Evolutionary conservation across 2,797 vertebrate genomes (phyloP), one percentile per base, ranked within the genome.

Genomic region (Ara ararauna): DNA sequence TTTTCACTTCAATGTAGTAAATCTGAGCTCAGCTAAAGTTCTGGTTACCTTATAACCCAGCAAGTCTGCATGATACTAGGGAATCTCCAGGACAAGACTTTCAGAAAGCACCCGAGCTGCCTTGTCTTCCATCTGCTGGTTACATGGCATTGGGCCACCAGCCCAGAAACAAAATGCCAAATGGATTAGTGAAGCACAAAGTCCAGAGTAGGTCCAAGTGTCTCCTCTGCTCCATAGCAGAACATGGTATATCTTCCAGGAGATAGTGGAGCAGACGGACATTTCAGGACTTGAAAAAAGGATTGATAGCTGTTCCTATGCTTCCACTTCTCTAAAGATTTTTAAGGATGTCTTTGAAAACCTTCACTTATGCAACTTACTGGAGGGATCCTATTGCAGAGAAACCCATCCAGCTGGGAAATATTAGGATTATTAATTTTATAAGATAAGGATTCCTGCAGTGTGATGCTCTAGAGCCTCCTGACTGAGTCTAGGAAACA

Each of bases 61-160:
- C 4, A 50, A 17, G 1, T 0, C 4, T 53, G 4, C 2, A 1
- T 67, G 6, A 15, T 66, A 30, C 19, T 42, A 32, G 4, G 11
- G 13, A 3, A 42, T 34, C 6, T 71, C 12, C 11, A 40, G 36
- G 4, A 21, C 5, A 45, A 80, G 24, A 34, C 5, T 18, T 72
- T 56, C 64, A 68, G 26, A 45, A 82, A 61, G 7, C 27, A 44
- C 29, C 20, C 68, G 64, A 72, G 19, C 7, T 60, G 8, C 20
- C 4, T 14, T 42, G 10, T 45, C 29, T 62, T 73, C 17, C 12
- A 5, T 66, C 72, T 66, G 6, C 22, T 73, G 30, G 10, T 53
- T 53, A 62, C 8, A 16, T 7, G 20, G 3, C 38, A 62, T 16
- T 14, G 11, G 38, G 15, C 18, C 23, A 66, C 9, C 7, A 26